Evolutionary conservation across 2,113 vertebrate species (phyloP), one percentile per base, ranked within the genome.

Genomic region (Arenaria interpres): DNA sequence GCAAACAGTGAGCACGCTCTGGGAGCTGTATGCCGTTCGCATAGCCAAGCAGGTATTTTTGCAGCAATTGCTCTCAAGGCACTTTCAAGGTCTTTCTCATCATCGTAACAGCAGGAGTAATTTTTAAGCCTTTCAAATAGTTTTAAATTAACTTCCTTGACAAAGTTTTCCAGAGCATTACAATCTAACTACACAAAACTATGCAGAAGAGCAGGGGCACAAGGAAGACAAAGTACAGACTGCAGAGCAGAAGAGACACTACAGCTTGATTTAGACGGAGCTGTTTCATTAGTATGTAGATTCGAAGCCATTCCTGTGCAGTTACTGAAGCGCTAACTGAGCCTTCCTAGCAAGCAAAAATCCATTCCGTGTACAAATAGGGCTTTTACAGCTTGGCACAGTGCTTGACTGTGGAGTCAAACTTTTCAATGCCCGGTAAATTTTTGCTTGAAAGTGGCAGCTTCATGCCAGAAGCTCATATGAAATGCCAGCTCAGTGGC

Each of bases 361-460:
- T 30, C 81, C 72, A 79, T 78, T 80, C 39, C 28, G 73, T 85
- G 62, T 84, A 95, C 85, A 93, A 87, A 92, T 6, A 87, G 80
- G 62, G 54, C 69, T 97, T 72, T 96, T 82, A 92, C n/a, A 89
- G 51, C 60, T 86, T 96, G 93, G 94, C 94, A 85, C 66, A 10
- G 57, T 1, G 54, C 85, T 95, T 4, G 0, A 59, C 75, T 92
- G 75, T 53, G 5, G 79, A 80, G 72, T 64, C 41, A n/a, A 93
- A 95, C 74, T 78, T 89, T 74, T 60, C 89, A 67, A 28, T 75
- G 67, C 63, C 48, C 64, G 82, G 13, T 72, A 79, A 74, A 86
- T 94, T 95, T 85, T 95, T 57, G 80, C 93, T 96, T 94, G 57
- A 71, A 95, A 95, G 80, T 54, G 79, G 90, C 80, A 86, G n/a